Conservation (phyloP, 2,797 vertebrate species). For the Acestrorhynchus altus region DNA sequence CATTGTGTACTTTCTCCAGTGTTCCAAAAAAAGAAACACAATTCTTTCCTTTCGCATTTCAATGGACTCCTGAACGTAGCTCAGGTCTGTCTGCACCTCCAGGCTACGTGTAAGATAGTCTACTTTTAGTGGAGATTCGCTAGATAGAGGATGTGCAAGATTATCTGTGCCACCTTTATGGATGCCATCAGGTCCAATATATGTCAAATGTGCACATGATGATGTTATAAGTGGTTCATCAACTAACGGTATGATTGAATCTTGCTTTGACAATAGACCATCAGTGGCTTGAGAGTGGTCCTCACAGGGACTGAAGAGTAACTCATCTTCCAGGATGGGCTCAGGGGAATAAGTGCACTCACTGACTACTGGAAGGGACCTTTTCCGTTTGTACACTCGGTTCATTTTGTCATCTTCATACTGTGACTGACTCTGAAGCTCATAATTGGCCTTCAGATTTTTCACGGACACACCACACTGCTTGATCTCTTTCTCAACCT, state of each 20-base stretch:
- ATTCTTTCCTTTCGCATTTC: constrained; percentile 91
- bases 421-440: constrained; percentile 76
- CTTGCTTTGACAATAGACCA: constrained; percentile 55
- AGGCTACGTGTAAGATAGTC: constrained; percentile 78
- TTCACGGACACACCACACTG: constrained; percentile 93
- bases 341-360: constrained; percentile 71
- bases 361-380: constrained; percentile 77
- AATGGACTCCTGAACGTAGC: constrained; percentile 82
- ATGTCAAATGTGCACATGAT: constrained; percentile 66
- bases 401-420: constrained; percentile 59
- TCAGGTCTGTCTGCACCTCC: constrained; percentile 82
- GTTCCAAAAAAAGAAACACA: constrained; percentile 91
- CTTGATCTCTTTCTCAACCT: constrained; percentile 89
- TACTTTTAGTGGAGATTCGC: constrained; percentile 73
- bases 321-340: constrained; percentile 80
- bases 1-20: constrained; percentile 91
- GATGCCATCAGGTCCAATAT: constrained; percentile 63
- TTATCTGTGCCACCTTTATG: constrained; percentile 68
- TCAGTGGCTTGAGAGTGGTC: constrained; percentile 60
- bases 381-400: constrained; percentile 81
- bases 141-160: constrained; percentile 67
- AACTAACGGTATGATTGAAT: constrained; percentile 62
- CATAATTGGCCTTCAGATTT: constrained; percentile 92
- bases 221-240: constrained; percentile 72
- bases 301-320: constrained; percentile 60